Evolutionary conservation across 2,888 invertebrate genomes (phyloP), one percentile per base, ranked within the genome.

Genomic region (Cryptus viduatorius): DNA sequence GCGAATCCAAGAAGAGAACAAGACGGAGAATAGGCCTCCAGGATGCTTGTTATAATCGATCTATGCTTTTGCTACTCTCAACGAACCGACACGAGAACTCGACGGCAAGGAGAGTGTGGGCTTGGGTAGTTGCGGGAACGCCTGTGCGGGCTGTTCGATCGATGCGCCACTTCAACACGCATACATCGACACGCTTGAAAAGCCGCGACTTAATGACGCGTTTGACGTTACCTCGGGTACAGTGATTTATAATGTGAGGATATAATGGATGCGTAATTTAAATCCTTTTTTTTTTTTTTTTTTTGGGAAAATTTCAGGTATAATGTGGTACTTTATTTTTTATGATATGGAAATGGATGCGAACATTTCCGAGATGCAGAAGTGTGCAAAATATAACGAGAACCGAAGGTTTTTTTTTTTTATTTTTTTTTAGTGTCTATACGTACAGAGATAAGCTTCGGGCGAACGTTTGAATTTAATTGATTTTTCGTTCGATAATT

Each of bases 31-130:
- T 8, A 8, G 37, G 37, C 64, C 71, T 71, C 75, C 56, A 65
- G 46, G 76, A 71, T 64, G 76, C 64, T 67, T 44, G 56, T 68
- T 71, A 65, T 53, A 75, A 83, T 79, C 83, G 83, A 83, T 83
- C 79, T 79, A 46, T 79, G 75, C 71, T 79, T 76, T 75, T 75
- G 31, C 48, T 50, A 44, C 59, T 61, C 73, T 61, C 61, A 31
- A 48, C 73, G 82, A 37, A 73, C 68, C 61, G 83, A 78, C 75
- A 69, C 69, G 65, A 72, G 12, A 46, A 77, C 65, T 72, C 48
- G 65, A 44, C 16, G 56, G 53, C 56, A 67, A 59, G 31, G 5
- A 31, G 48, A 56, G 46, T 42, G 19, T 78, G 50, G 8, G 65
- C 10, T n/a, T 16, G 24, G 37, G 14, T 48, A 56, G 56, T 50